These are phyloP conservation scores for Engraulis encrasicolus DNA, from an alignment of 2,113 vertebrate species.

Conservation along the genomic window DNA sequence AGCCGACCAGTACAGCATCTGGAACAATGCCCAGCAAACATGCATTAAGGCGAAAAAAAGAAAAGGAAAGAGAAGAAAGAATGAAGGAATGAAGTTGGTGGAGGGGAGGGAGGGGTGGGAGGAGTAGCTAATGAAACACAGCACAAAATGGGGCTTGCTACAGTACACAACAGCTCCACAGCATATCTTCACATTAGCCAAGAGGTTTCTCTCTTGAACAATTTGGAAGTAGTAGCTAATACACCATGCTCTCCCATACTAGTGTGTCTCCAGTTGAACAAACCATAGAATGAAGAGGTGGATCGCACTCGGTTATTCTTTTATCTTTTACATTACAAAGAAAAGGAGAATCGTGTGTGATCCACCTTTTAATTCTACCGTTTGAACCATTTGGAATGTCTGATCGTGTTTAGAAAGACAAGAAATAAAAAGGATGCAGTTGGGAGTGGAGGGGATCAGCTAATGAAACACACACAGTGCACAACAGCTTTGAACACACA, in stretches of 20 bases:
- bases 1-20: conserved; percentile 41
- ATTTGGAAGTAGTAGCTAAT: too few species aligned
- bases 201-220: background rate
- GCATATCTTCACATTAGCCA: background rate
- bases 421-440: background rate
- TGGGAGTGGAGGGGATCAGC: background rate
- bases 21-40: conserved; percentile 35
- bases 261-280: too few species aligned
- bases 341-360: too few species aligned
- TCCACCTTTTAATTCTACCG: too few species aligned
- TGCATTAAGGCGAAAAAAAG: conserved; percentile 20
- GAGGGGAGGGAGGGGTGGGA: background rate
- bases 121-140: background rate
- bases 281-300: too few species aligned
- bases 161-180: background rate
- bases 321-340: too few species aligned
- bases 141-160: background rate
- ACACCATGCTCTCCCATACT: too few species aligned
- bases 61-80: background rate
- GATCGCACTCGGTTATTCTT: too few species aligned
- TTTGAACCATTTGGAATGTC: too few species aligned
- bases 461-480: background rate
- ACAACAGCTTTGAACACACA: background rate
- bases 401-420: too few species aligned
- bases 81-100: background rate